These are phyloP conservation scores for Zhengitettix transpicula DNA, from an alignment of 2,888 invertebrate species.

Conservation along the genomic window DNA sequence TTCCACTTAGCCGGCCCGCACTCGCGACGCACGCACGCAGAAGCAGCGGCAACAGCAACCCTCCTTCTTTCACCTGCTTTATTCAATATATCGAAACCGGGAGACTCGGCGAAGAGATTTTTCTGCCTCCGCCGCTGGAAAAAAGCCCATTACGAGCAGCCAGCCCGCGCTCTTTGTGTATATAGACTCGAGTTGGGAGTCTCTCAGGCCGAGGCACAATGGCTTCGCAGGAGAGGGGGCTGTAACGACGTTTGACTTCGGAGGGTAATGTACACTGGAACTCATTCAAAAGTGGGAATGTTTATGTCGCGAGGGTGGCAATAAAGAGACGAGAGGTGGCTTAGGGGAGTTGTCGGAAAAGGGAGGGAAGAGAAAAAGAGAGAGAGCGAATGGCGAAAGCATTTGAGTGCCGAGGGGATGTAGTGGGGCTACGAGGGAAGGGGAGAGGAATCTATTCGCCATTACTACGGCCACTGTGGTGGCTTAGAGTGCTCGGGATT, in stretches of 20 bases:
- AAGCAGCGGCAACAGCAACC: neutral
- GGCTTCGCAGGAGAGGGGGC: neutral
- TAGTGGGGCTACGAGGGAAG: too few relatives aligned
- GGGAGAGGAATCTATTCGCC: too few relatives aligned
- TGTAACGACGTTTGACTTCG: neutral
- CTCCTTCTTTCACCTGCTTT: neutral
- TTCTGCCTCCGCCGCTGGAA: neutral
- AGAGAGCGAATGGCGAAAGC: too few relatives aligned
- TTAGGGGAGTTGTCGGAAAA: too few relatives aligned
- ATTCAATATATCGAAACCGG: neutral
- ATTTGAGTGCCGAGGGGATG: too few relatives aligned
- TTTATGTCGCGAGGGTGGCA: neutral
- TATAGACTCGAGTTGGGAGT: neutral
- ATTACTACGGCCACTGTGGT: too few relatives aligned
- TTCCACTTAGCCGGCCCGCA: too few relatives aligned
- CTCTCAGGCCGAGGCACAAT: neutral
- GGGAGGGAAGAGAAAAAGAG: too few relatives aligned
- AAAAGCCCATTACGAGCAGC: neutral
- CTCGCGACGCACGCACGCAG: too few relatives aligned
- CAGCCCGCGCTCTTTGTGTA: neutral
- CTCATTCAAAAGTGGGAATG: constrained; percentile 1
- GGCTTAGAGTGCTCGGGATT: too few relatives aligned
- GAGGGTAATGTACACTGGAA: neutral
- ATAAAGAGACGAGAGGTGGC: neutral
- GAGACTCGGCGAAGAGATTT: neutral